These are phyloP conservation scores for Automeris io DNA, from an alignment of 2,888 invertebrate genomes.

Conservation along the genomic window DNA sequence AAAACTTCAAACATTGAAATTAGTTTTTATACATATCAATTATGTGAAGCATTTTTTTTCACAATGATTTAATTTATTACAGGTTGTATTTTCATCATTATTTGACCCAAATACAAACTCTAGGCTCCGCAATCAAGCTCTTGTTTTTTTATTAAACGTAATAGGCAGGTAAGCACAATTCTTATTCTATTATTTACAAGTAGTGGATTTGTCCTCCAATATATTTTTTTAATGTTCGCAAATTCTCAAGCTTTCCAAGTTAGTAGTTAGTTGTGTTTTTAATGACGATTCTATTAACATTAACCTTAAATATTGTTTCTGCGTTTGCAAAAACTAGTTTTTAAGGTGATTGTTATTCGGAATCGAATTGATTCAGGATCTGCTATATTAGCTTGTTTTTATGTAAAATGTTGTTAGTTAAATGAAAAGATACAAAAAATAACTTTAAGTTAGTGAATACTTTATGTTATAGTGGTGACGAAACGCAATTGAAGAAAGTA, in stretches of 20 bases:
- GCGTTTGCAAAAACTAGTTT: too few relatives aligned
- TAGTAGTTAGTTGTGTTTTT: too few relatives aligned
- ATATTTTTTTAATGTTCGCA: neutral
- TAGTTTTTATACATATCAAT: too few relatives aligned
- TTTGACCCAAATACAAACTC: slow-evolving; percentile 90
- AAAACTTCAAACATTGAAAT: too few relatives aligned
- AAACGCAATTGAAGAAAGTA: slow-evolving; percentile 78
- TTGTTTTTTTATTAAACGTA: slow-evolving; percentile 89
- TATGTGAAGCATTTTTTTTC: too few relatives aligned
- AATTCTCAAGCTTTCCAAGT: too few relatives aligned
- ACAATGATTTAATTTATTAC: slow-evolving; percentile 22
- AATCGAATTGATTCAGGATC: too few relatives aligned
- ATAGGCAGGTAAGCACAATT: slow-evolving; percentile 83
- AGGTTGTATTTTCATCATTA: slow-evolving; percentile 91
- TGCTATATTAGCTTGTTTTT: too few relatives aligned
- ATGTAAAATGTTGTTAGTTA: too few relatives aligned
- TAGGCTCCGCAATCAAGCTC: slow-evolving; percentile 86
- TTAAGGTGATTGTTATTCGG: too few relatives aligned
- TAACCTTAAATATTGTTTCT: too few relatives aligned
- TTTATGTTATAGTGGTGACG: slow-evolving; percentile 71
- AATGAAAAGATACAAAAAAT: neutral
- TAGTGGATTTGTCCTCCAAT: neutral
- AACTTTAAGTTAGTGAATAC: neutral
- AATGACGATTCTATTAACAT: too few relatives aligned
- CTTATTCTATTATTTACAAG: neutral